Evolutionary conservation across 2,888 invertebrate genomes (phyloP), one percentile per base, ranked within the genome.

Genomic region (Amitus sp.): DNA sequence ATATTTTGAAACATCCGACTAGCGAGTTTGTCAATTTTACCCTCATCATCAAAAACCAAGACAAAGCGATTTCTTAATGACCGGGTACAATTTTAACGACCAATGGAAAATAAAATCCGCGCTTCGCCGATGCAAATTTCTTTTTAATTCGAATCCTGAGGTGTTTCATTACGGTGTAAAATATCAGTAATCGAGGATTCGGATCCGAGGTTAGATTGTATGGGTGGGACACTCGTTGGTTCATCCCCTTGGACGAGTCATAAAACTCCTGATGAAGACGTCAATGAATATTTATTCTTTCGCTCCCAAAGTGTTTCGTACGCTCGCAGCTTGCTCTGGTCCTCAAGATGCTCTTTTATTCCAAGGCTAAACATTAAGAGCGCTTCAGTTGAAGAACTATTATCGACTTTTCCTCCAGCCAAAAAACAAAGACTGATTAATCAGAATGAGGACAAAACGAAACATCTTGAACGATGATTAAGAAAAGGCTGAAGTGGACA

Each of bases 241-340:
- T 47, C 55, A 43, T 48, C 65, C 57, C 61, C 50, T 56, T 34
- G 54, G 23, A 27, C 47, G 66, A 69, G 70, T 70, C 72, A 73
- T 78, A 78, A 78, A 78, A 79, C 71, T 78, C 76, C 70, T 77
- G 79, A 79, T 75, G 76, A 78, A 76, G 75, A 74, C 78, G 75
- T 77, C 78, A 74, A 80, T 80, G 78, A 79, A 80, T 80, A 80
- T 80, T 80, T 80, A 80, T 79, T 73, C 74, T 67, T 69, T 68
- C 70, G 65, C 67, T 64, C 62, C 60, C 57, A 40, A 67, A 65
- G 59, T 63, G 61, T 69, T 72, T 62, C 73, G 66, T 69, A 67
- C 62, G 57, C 51, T 39, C 53, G 39, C 47, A 66, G 53, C 58
- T 7, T 58, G 54, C 50, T 48, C 30, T 53, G 56, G 49, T 54